phyloP scores from a whole-genome alignment of 2,797 vertebrate species.

The Phrynocephalus forsythii region DNA sequence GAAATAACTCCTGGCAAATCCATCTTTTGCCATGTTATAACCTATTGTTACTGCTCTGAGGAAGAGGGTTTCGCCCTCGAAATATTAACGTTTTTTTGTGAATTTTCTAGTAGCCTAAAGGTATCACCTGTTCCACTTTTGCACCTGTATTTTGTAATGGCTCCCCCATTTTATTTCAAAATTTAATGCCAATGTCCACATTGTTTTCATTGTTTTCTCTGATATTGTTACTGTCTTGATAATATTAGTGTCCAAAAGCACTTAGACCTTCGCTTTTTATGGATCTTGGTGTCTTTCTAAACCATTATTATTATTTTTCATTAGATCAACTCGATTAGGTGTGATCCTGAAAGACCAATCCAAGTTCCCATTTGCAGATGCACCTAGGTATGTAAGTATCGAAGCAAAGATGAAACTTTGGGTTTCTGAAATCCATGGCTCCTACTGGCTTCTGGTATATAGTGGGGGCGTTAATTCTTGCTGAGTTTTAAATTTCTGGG shows the following conservation, averaged over 20 bases:
- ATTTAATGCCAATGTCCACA: too few relatives aligned
- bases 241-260: background rate
- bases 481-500: background rate
- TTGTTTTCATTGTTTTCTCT: background rate
- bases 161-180: too few relatives aligned
- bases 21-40: too few relatives aligned
- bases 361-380: conserved; percentile 11
- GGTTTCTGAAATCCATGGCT: background rate
- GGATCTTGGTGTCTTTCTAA: background rate
- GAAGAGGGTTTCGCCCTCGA: too few relatives aligned
- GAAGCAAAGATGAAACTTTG: too few relatives aligned
- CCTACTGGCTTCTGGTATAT: background rate
- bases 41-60: too few relatives aligned
- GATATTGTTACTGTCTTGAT: background rate
- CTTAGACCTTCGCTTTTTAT: background rate
- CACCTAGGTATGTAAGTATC: conserved; percentile 57
- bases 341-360: conserved; percentile 30
- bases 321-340: conserved; percentile 35
- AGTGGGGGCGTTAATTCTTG: background rate
- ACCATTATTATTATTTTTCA: background rate
- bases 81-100: too few relatives aligned
- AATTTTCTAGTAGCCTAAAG: too few relatives aligned
- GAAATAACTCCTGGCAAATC: too few relatives aligned
- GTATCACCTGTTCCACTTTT: too few relatives aligned
- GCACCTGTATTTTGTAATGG: too few relatives aligned